Base-by-base conservation (phyloP, 2,113 vertebrate genomes). In the Calidris pygmaea region DNA sequence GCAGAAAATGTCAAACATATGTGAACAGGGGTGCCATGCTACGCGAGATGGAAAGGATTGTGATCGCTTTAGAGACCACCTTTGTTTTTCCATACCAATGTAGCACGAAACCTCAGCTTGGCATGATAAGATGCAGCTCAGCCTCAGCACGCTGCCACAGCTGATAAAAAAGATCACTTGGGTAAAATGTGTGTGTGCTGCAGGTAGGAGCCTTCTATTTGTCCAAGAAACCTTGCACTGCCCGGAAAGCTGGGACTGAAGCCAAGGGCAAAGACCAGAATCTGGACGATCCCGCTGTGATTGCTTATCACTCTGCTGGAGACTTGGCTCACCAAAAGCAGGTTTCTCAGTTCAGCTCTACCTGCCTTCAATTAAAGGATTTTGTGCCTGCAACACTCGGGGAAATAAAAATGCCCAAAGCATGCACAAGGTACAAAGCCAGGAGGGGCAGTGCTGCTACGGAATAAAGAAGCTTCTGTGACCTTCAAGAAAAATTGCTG, bases 231-330 rank as follows among this genome's bases (percentile, higher is more conserved):
- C 30, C 39, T 12, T 68, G 90, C 32, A 65, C 65, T 45, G 60
- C 56, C 92, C 15, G 41, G 45, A 63, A 93, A 95, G 77, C 92
- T 94, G 91, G 96, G 95, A 63, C 62, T 10, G 84, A 52, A 70
- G 92, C 94, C 96, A 96, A 90, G 30, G 66, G 83, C 7, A 3
- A 92, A 41, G 90, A 92, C 48, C 95, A 91, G 89, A 82, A 84
- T 81, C 89, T 92, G 96, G 88, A 66, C 0, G 11, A 55, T 26
- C 78, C 94, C 0, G 62, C 96, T 92, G 95, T 6, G 91, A 89
- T 89, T 87, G 94, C 96, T 97, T 96, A 95, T 91, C 92, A 39
- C 94, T 73, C 94, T 85, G 94, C 91, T 92, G 79, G 94, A 91
- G 24, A 58, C 84, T 3, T 95, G 96, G 94, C 83, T 85, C 27